These are phyloP conservation scores for Galaxea fascicularis DNA, from an alignment of 92 coral and sea anemone genomes.

Conservation along the genomic window DNA sequence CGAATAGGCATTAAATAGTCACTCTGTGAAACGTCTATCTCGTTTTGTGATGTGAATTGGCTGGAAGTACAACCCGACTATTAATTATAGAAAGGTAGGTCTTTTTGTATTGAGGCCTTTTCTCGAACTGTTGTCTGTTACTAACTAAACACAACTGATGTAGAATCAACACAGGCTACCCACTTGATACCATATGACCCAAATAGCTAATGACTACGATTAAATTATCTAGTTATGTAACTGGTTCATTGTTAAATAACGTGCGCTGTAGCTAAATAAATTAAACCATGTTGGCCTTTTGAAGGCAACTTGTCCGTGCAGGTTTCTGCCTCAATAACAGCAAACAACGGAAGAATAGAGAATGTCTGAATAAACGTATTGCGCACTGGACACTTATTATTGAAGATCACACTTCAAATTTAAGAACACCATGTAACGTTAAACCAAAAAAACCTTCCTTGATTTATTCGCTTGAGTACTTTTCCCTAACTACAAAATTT, in stretches of 20 bases:
- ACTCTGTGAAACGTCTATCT: neutral
- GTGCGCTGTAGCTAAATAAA: neutral
- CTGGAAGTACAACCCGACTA: neutral
- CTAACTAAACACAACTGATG: too few relatives aligned
- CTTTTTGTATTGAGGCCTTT: too few relatives aligned
- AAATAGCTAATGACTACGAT: too few relatives aligned
- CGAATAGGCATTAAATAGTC: neutral
- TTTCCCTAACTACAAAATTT: neutral
- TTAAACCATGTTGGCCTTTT: constrained; percentile 39
- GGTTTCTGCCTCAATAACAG: constrained; percentile 3
- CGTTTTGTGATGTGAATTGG: too few relatives aligned
- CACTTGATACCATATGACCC: too few relatives aligned
- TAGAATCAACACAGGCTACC: too few relatives aligned
- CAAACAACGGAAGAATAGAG: neutral
- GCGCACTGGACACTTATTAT: neutral
- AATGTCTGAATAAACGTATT: neutral
- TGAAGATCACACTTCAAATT: neutral
- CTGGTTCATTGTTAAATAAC: neutral
- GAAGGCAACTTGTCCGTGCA: neutral
- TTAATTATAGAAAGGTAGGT: too few relatives aligned
- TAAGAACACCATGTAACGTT: neutral
- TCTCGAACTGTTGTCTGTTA: too few relatives aligned
- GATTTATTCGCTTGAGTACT: constrained; percentile 8
- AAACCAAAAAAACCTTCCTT: constrained; percentile 28
- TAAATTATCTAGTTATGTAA: neutral